Percentiles rank a stretch among this genome's conserved stretches.
phyloP scores from a whole-genome alignment of 1,140 invertebrate genomes.

The Galleria mellonella region DNA sequence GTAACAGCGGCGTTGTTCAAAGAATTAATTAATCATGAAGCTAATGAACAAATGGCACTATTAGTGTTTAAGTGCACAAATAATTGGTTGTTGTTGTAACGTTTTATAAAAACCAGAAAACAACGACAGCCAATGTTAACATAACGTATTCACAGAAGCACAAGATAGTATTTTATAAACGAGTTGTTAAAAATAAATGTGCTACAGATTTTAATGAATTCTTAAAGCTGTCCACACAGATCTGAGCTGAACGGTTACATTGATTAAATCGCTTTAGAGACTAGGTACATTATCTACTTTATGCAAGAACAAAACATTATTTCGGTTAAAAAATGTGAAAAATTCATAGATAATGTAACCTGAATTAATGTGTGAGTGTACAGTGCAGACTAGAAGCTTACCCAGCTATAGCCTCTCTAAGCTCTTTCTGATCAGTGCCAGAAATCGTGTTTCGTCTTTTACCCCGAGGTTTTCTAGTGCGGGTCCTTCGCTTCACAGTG shows the following conservation, averaged over 20 bases:
- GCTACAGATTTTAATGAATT: conserved; percentile 51
- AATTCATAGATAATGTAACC: conserved; percentile 51
- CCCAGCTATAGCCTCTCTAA: conserved; percentile 85
- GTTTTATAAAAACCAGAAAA: conserved; percentile 32
- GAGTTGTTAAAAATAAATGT: conserved; percentile 52
- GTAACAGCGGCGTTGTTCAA: conserved; percentile 52
- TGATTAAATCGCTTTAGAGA: conserved; percentile 39
- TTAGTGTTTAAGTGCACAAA: conserved; percentile 67
- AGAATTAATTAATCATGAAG: conserved; percentile 60
- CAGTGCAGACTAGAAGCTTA: conserved; percentile 76
- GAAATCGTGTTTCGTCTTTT: conserved; percentile 93
- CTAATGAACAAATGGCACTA: conserved; percentile 66
- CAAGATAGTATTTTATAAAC: conserved; percentile 54
- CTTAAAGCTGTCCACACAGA: conserved; percentile 56
- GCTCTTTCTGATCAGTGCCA: conserved; percentile 90
- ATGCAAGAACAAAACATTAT: conserved; percentile 5
- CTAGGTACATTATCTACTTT: conserved; percentile 55
- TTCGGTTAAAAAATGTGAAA: conserved; percentile 6
- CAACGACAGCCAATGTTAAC: conserved; percentile 58
- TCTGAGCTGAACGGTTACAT: conserved; percentile 58
- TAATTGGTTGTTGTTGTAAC: conserved; percentile 44
- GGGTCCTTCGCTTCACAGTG: conserved; percentile 81
- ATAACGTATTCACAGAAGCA: conserved; percentile 68
- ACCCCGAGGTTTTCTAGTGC: conserved; percentile 82
- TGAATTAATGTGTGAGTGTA: conserved; percentile 33